phyloP scores from a whole-genome alignment of 2,888 invertebrate species.

The Cephus runcator region DNA sequence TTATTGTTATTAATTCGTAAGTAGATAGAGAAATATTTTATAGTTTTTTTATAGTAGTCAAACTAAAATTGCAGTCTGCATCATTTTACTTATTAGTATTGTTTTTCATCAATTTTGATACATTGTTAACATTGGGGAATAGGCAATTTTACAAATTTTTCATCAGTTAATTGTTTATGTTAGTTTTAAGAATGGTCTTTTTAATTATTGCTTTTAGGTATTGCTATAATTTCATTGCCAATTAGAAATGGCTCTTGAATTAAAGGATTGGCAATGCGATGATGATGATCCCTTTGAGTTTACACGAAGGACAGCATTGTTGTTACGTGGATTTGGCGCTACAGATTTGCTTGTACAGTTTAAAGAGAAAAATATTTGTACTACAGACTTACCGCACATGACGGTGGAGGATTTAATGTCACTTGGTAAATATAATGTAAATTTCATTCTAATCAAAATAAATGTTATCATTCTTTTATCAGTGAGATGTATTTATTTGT shows the following conservation, averaged over 20 bases:
- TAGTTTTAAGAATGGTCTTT: background rate
- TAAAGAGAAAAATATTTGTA: conserved; percentile 2
- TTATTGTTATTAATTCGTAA: background rate
- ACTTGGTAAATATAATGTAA: background rate
- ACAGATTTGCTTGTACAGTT: background rate
- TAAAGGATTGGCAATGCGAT: background rate
- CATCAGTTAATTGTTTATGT: background rate
- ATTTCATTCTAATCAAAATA: background rate
- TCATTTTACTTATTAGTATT: background rate
- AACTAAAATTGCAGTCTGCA: background rate
- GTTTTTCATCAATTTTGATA: background rate
- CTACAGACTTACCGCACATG: background rate
- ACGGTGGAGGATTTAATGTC: background rate
- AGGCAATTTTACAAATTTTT: background rate
- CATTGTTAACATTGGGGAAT: background rate
- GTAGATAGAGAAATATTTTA: background rate
- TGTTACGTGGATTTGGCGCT: background rate
- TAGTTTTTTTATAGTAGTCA: background rate
- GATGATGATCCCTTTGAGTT: background rate
- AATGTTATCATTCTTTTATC: background rate
- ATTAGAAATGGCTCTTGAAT: background rate
- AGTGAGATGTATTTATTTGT: background rate
- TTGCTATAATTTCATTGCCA: background rate
- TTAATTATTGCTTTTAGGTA: background rate
- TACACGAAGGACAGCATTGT: background rate